phyloP scores from a whole-genome alignment of 1,140 invertebrate species.

The Lethrus apterus region DNA sequence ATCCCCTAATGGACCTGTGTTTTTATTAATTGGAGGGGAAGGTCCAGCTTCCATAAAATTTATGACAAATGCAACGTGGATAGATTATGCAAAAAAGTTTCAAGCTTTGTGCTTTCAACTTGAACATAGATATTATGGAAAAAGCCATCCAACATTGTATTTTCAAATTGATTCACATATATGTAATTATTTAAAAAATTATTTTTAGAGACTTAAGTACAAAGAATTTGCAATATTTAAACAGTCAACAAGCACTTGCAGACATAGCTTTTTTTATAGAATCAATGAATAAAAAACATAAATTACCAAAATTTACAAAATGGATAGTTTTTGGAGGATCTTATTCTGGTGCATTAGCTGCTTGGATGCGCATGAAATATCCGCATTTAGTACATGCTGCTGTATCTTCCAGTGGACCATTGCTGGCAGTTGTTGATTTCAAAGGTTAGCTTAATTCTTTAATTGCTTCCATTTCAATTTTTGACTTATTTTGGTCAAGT shows the following conservation, averaged over 20 bases:
- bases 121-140: constrained; percentile 91
- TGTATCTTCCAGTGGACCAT: constrained; percentile 81
- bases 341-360: constrained; percentile 84
- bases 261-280: constrained; percentile 78
- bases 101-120: constrained; percentile 78
- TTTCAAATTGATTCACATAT: background rate
- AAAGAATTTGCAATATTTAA: constrained; percentile 71
- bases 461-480: too few species aligned
- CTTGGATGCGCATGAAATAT: constrained; percentile 85
- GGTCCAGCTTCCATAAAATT: constrained; percentile 62
- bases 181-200: background rate
- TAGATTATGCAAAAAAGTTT: constrained; percentile 71
- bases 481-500: too few species aligned
- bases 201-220: constrained; percentile 62
- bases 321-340: constrained; percentile 92
- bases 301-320: constrained; percentile 57
- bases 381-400: constrained; percentile 79
- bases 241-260: constrained; percentile 79
- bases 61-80: constrained; percentile 80
- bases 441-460: too few species aligned
- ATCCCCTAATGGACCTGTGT: constrained; percentile 65
- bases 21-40: constrained; percentile 86
- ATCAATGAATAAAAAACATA: constrained; percentile 57
- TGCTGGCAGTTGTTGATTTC: constrained; percentile 79
- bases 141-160: constrained; percentile 79